Evolutionary conservation across 1,140 invertebrate species (phyloP), one percentile per base, ranked within the genome.

Genomic region (Drosophila parvula): DNA sequence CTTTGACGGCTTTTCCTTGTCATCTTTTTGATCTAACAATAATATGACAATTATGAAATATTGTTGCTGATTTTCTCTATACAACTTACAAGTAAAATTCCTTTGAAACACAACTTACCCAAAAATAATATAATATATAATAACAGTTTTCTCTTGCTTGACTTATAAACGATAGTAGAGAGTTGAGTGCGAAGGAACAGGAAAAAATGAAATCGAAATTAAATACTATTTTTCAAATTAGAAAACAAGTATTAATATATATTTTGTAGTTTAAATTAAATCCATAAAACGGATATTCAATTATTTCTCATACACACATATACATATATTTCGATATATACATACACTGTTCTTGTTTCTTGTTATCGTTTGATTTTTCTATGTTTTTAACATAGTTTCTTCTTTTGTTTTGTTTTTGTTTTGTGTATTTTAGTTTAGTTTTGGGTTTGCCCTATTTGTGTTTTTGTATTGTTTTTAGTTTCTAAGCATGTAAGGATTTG

Each of bases 281-380:
- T 86, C 82, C 82, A 86, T 86, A 86, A 86, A 86, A 86, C 83
- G 82, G 82, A 86, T 85, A 85, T 85, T 78, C 45, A 76, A 48
- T 48, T 65, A 68, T 78, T 78, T 78, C 79, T 78, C 64, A 68
- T 63, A 84, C 40, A 84, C 55, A 71, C 62, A 60, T 44, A 85
- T 78, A 61, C 32, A 81, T 80, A 77, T 62, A 60, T 74, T 60
- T 47, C 38, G 70, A 74, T 60, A 80, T 60, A 80, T 65, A 81
- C 47, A 81, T 71, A 62, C 27, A 59, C 38, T 70, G 48, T 76
- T 68, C 57, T 40, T 22, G 41, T 51, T 41, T 67, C 32, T 18
- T 53, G 16, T 8, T 36, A 30, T 53, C 18, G 16, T 36, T 51
- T 22, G 16, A 18, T 82, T 83, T 81, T 84, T 80, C 34, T 70